Conservation (phyloP, 2,797 vertebrate genomes). For the Limosa lapponica region DNA sequence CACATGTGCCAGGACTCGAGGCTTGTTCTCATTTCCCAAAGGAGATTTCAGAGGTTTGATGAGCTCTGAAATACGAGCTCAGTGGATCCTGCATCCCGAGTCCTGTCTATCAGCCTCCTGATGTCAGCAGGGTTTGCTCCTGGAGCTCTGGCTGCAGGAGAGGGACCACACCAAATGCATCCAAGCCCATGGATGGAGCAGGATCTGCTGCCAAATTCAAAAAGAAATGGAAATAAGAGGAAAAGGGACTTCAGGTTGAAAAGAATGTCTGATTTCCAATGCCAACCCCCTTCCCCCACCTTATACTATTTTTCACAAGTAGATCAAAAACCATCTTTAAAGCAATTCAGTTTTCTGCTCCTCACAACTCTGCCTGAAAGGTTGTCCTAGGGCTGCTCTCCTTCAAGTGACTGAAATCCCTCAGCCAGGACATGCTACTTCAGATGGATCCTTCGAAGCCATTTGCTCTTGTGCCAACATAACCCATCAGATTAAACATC, state of each 20-base stretch:
- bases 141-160: background rate
- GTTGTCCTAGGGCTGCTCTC: background rate
- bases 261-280: background rate
- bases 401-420: background rate
- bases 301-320: background rate
- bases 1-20: background rate
- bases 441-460: background rate
- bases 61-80: background rate
- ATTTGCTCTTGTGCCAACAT: background rate
- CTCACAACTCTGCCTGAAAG: background rate
- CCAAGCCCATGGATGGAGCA: background rate
- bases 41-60: background rate
- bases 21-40: background rate
- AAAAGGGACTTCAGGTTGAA: background rate
- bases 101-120: background rate
- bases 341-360: background rate
- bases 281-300: background rate
- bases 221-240: background rate
- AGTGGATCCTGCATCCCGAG: background rate
- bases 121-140: background rate
- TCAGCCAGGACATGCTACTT: background rate
- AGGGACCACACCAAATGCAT: background rate
- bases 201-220: background rate
- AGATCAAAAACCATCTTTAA: background rate
- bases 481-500: background rate